A percentile compares a stretch with the other conserved stretches of the same genome.
Conservation (phyloP, 2,888 invertebrate genomes). For the Plebejus argus region DNA sequence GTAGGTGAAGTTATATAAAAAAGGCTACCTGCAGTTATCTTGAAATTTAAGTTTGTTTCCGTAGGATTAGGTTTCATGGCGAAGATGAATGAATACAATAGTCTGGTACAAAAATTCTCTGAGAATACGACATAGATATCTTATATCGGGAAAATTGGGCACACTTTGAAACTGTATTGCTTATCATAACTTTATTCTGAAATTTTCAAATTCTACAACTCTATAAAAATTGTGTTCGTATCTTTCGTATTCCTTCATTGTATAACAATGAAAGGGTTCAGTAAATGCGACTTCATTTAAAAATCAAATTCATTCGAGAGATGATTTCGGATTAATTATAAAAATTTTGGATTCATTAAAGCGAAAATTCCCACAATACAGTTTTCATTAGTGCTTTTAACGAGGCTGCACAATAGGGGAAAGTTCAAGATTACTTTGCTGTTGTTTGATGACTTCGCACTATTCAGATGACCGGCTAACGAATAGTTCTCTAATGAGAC, state of each 20-base stretch:
- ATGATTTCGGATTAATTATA: background rate
- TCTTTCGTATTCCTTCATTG: background rate
- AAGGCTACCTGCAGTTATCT: no score
- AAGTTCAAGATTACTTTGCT: constrained; percentile 20
- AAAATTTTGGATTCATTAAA: background rate
- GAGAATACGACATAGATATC: background rate
- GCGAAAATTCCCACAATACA: background rate
- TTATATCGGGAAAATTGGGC: background rate
- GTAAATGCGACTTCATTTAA: background rate
- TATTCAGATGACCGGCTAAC: constrained; percentile 17
- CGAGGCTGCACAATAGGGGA: constrained; percentile 1
- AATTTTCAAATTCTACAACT: background rate
- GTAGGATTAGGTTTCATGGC: no score
- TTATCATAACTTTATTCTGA: background rate
- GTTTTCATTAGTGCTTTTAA: constrained; percentile 17
- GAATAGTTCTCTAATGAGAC: constrained; percentile 31
- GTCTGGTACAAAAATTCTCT: background rate
- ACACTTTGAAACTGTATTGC: background rate
- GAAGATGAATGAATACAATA: no score
- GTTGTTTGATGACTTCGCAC: constrained; percentile 31
- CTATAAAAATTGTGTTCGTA: background rate
- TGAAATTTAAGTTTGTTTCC: no score
- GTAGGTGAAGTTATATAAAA: no score
- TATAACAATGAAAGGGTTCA: background rate
- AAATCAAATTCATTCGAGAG: background rate